Evolutionary conservation across 2,113 vertebrate species (phyloP), one percentile per base, ranked within the genome.

Genomic region (Callopanchax toddi): DNA sequence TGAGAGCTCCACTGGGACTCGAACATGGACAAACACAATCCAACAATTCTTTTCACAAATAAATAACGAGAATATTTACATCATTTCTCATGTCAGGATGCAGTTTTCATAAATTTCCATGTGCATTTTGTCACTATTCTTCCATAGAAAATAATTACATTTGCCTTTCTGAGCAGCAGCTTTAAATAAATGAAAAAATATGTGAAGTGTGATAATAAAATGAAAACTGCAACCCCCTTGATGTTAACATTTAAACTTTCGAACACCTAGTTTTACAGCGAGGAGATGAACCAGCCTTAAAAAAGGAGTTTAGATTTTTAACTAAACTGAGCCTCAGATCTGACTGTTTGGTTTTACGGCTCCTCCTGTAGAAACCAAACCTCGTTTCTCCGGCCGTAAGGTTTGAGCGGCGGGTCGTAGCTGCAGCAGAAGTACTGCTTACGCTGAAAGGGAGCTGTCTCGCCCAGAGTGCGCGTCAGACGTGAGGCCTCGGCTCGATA

Each of bases 311-410:
- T 12, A 16, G 22, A 7, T 4, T 23, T 25, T 13, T 25, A 12
- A 51, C 17, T 16, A n/a, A n/a, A 51, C n/a, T 6, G 18, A 53
- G 22, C 9, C 21, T n/a, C 11, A 5, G 42, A 49, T 26, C n/a
- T 15, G 44, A 65, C 21, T 39, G 12, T 11, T 11, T 20, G 10
- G 68, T 61, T 76, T 60, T 86, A 93, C 2, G 91, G 91, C 18
- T 93, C 87, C 0, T 92, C 90, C 74, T 96, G 96, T 79, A 96
- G 80, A 60, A 97, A 93, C 96, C 95, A 97, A 76, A 97, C 88
- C 81, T 97, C 96, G 0, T 98, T 97, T 49, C 94, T 92, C 10
- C 96, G 92, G 61, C 94, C 93, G 0, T 95, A 95, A 56, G 93
- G 95, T 81, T 97, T 96, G 89, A 96, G 92, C 0, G 95, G 93